Base-by-base conservation (phyloP, 2,113 vertebrate genomes). In the Proterorhinus semilunaris region DNA sequence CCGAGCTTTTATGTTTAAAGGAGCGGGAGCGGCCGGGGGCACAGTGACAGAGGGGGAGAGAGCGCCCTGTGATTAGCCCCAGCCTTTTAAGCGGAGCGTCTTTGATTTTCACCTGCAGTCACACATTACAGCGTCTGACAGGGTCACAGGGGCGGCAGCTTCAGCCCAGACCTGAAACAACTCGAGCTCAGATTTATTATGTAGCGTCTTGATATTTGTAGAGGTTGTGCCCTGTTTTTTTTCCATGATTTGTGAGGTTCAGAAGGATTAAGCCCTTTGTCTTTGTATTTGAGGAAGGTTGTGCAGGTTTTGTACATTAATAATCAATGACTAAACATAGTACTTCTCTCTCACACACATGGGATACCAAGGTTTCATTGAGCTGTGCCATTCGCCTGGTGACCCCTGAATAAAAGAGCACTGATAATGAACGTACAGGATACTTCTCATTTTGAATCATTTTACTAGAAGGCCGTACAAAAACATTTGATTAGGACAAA, bases 61-160 rank as follows among this genome's bases (percentile, higher is more conserved):
- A 53, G 62, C 65, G 59, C 74, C 81, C 81, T 80, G 77, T 89
- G 69, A 89, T 87, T 88, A 88, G 51, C 75, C 75, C 9, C 64
- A 84, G 49, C 66, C 75, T 79, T 78, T 81, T 67, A 80, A 71
- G 49, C 80, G 51, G 27, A 69, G 5, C 52, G 71, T 63, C 79
- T 89, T 86, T 84, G 73, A 88, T 84, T 86, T 82, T 68, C 65
- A 72, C 65, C 71, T 58, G 36, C 68, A 71, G 84, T 67, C 66
- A 16, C 57, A 74, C 71, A 49, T 57, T 53, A 67, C 3, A 12
- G 46, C 59, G 52, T 16, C 13, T 70, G 59, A 85, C 78, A 82
- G 67, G 62, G 78, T 71, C 64, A 59, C 63, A 66, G 50, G 79
- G 68, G 54, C 59, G 72, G 52, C 61, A 63, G 48, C 67, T 47